Base-by-base conservation (phyloP, 2,797 vertebrate species). In the Cynopterus sphinx region DNA sequence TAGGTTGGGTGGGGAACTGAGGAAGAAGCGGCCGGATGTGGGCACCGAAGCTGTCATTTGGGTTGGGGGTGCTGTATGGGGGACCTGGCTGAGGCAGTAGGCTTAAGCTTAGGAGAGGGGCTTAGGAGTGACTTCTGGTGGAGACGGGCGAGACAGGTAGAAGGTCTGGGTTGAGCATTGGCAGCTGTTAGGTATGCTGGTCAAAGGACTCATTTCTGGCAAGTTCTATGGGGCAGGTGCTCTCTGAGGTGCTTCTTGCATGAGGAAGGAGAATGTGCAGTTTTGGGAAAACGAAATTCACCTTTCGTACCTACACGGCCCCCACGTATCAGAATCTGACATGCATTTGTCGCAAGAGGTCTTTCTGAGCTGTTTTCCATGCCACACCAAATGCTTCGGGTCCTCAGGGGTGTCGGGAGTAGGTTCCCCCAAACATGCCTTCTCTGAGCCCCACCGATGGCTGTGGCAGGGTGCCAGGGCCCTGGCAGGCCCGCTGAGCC, bases 291-390 rank as follows among this genome's bases (percentile, higher is more conserved):
- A 19, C 59, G 21, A 86, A 70, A 22, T 22, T 24, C 39, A 22
- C 33, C 9, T 65, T 55, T 73, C 71, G 31, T 67, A 33, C 26
- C n/a, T 41, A 7, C 9, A 1, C 31, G 13, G 1, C 26, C 24
- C 11, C 11, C 46, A 0, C 5, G 4, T 17, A 10, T 84, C 43
- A 63, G 68, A 31, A 77, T 22, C 74, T 59, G 39, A 73, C 2
- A 24, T 36, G 39, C 19, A 16, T 43, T 65, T 92, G 74, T 70
- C 53, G 68, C 33, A 87, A 88, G 82, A 73, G 13, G 33, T 22
- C 51, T 71, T 82, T 51, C 39, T 67, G 82, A 68, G 43, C 8
- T n/a, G 39, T 6, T 87, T 87, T 84, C 68, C 73, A 5, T 75
- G 10, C 22, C 73, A 8, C 63, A 49, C 19, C 63, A 16, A 1